Percentiles rank a stretch among this genome's conserved stretches.
These are phyloP conservation scores for Hemiprocne comata DNA, from an alignment of 2,113 vertebrate genomes.

Conservation along the genomic window DNA sequence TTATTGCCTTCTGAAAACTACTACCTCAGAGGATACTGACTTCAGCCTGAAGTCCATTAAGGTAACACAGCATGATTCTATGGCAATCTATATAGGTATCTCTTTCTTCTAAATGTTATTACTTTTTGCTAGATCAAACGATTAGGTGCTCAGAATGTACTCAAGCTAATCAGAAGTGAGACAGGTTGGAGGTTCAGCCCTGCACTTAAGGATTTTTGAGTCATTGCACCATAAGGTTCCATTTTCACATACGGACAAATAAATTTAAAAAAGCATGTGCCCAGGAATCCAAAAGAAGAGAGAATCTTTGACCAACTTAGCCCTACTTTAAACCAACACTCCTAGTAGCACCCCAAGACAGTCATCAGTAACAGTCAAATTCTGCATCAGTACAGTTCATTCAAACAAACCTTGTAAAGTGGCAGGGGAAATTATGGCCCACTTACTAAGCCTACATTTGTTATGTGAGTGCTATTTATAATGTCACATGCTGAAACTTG, in stretches of 20 bases:
- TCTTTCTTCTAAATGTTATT: neutral
- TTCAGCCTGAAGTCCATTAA: neutral
- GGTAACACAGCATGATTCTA: neutral
- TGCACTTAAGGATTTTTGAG: neutral
- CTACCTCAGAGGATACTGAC: neutral
- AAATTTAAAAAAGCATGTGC: neutral
- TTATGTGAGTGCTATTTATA: conserved; percentile 88
- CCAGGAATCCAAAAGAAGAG: neutral
- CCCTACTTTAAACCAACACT: neutral
- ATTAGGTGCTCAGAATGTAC: neutral
- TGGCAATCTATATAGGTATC: neutral
- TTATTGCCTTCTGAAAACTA: neutral
- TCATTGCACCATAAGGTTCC: neutral
- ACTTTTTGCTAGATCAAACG: neutral
- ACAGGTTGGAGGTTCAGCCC: neutral
- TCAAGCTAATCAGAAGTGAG: neutral
- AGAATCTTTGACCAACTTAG: neutral
- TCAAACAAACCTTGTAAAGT: conserved; percentile 67
- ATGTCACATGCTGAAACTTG: conserved; percentile 79
- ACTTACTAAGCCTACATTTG: conserved; percentile 83
- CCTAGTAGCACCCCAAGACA: neutral
- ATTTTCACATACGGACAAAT: neutral
- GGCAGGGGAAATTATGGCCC: conserved; percentile 79
- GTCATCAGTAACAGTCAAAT: conserved; percentile 18
- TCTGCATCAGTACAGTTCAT: conserved; percentile 39